A percentile compares a stretch with the other conserved stretches of the same genome.
These are phyloP conservation scores for Callionymus lyra DNA, from an alignment of 2,113 vertebrate genomes.

Conservation along the genomic window DNA sequence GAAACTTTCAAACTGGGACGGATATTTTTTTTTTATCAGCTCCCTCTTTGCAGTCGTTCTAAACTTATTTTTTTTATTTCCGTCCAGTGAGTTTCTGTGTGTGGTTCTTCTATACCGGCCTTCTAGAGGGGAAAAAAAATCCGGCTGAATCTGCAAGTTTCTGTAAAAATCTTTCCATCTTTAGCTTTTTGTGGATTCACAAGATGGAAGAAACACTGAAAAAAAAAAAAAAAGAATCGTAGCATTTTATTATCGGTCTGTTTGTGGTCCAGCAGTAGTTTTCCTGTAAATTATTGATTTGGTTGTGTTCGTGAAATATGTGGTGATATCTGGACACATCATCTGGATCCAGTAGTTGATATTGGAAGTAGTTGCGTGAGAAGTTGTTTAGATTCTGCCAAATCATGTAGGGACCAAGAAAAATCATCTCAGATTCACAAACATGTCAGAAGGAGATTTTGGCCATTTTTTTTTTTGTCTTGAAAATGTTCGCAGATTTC, in stretches of 20 bases:
- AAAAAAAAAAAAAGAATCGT: conserved; percentile 40
- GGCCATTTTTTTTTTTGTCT: too few species aligned
- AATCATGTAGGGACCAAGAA: conserved; percentile 8
- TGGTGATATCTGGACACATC: conserved; percentile 39
- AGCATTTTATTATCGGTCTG: conserved; percentile 51
- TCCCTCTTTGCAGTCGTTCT: conserved; percentile 49
- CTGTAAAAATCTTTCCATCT: conserved; percentile 21
- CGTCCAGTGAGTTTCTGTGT: conserved; percentile 48
- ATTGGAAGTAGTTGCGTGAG: conserved; percentile 8
- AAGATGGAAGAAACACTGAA: conserved; percentile 32
- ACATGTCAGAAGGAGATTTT: too few species aligned
- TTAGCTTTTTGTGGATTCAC: conserved; percentile 45
- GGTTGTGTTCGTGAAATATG: conserved; percentile 45
- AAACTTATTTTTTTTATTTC: conserved; percentile 41
- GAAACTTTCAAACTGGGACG: conserved; percentile 8
- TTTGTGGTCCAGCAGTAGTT: conserved; percentile 55
- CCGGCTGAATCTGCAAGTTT: conserved; percentile 32
- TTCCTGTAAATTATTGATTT: conserved; percentile 52
- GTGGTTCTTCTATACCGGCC: conserved; percentile 45
- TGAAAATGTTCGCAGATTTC: too few species aligned
- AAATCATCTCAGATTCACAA: too few species aligned
- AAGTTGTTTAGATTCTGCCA: conserved; percentile 22
- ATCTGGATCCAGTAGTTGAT: conserved; percentile 32
- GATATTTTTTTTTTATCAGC: conserved; percentile 35
- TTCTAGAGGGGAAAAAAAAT: conserved; percentile 44